Evolutionary conservation across 2,888 invertebrate genomes (phyloP).

Genomic region (Chalcosyrphus nemorum): DNA sequence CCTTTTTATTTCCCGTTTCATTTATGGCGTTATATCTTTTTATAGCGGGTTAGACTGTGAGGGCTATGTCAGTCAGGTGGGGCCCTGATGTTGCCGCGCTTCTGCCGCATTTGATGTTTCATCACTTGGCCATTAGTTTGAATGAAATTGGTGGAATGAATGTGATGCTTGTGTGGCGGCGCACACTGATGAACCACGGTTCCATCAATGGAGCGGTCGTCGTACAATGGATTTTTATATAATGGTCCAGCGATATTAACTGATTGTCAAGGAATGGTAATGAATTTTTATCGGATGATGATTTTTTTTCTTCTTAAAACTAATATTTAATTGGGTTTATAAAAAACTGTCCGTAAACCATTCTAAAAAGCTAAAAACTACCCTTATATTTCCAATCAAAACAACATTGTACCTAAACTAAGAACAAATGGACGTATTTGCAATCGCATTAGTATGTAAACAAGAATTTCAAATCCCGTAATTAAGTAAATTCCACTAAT

Average conservation of each 20-base stretch:
- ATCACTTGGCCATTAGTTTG: conserved; percentile 67
- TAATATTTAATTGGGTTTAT: too few species aligned
- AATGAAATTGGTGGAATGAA: conserved; percentile 59
- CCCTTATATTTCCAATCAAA: conserved; percentile 28
- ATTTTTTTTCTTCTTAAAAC: neutral
- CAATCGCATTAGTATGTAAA: conserved; percentile 70
- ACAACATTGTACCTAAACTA: conserved; percentile 17
- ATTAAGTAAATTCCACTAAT: conserved; percentile 73
- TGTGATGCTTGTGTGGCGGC: conserved; percentile 16
- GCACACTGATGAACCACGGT: conserved; percentile 27
- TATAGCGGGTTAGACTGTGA: conserved; percentile 50
- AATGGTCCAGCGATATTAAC: conserved; percentile 36
- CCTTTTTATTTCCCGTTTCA: conserved; percentile 56
- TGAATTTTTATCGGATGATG: conserved; percentile 40
- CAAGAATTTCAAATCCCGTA: conserved; percentile 66
- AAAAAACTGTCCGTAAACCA: neutral
- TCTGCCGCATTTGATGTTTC: conserved; percentile 71
- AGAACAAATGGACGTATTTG: conserved; percentile 55
- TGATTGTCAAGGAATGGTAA: conserved; percentile 33
- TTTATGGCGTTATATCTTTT: conserved; percentile 64
- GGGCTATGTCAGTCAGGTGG: conserved; percentile 53
- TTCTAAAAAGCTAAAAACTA: neutral
- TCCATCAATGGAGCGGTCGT: conserved; percentile 32
- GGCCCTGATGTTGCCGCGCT: conserved; percentile 48
- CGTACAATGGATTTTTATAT: neutral